These are phyloP conservation scores for Cantharis rustica DNA, from an alignment of 2,888 invertebrate species.

Conservation along the genomic window DNA sequence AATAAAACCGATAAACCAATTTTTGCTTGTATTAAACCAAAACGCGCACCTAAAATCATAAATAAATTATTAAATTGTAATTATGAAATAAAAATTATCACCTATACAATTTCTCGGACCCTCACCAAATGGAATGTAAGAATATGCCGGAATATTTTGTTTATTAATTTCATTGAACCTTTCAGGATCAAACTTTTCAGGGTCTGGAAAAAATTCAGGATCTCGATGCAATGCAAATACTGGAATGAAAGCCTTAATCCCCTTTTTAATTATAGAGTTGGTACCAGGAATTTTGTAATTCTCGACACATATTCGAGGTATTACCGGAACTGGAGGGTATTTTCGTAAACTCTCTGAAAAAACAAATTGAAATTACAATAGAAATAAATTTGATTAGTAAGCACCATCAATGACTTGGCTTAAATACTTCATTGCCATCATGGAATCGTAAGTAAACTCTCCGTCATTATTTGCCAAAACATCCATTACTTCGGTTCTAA, in stretches of 20 bases:
- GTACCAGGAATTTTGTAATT: conserved; percentile 48
- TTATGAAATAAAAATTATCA: conserved; percentile 18
- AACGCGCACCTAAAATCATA: background rate
- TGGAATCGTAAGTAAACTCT: conserved; percentile 56
- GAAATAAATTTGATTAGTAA: background rate
- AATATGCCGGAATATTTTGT: conserved; percentile 47
- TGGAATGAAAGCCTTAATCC: conserved; percentile 48
- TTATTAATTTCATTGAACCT: conserved; percentile 45
- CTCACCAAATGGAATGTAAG: conserved; percentile 52
- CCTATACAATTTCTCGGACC: conserved; percentile 56
- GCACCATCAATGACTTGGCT: conserved; percentile 55
- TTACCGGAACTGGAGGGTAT: conserved; percentile 53
- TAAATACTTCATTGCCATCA: conserved; percentile 58
- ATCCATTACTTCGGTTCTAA: conserved; percentile 53
- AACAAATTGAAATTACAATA: no score
- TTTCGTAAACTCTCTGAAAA: conserved; percentile 56
- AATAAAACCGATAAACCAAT: background rate
- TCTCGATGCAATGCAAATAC: conserved; percentile 54
- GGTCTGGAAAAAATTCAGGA: conserved; percentile 54
- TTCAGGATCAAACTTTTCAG: conserved; percentile 55
- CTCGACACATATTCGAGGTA: conserved; percentile 48
- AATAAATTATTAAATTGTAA: background rate
- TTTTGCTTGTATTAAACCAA: background rate
- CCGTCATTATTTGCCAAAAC: conserved; percentile 51
- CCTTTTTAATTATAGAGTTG: conserved; percentile 47